Evolutionary conservation across 1,140 invertebrate species (phyloP), one percentile per base, ranked within the genome.

Genomic region (Gonioctena quinquepunctata): DNA sequence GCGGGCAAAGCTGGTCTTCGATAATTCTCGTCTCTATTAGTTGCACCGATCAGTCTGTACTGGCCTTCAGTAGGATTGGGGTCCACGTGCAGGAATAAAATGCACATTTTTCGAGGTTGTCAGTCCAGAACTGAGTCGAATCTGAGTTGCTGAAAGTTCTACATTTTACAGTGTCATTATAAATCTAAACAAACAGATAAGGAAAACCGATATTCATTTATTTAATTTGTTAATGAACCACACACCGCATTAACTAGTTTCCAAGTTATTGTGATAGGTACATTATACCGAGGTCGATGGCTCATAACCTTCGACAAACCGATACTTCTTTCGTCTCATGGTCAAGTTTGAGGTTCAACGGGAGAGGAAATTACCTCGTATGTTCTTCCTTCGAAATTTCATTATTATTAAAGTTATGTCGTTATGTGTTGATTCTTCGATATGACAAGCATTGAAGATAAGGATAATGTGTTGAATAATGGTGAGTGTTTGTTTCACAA

Each of bases 21-120:
- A 77, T 89, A 93, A 78, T 83, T 88, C 83, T 96, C 93, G 86
- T 96, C 94, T 68, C 93, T 85, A 82, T 95, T 95, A 42, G 89
- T 88, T 1, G 89, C 90, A 49, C 95, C 71, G 69, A 95, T 90
- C 5, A 94, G 82, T 78, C 89, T 88, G 78, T 90, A 94, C 50
- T 87, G 87, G 72, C 86, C 83, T 2, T 77, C 71, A 25, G 68
- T 61, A n/a, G 88, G 84, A 23, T 81, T 78, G 3, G 88, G 83
- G 70, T 83, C 83, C 1, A 87, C 84, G 77, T 89, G 86, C 68
- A 93, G 86, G 81, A 95, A 93, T 68, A 94, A 84, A 62, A 95
- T 92, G 78, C 94, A 95, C 93, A 95, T 95, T 18, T 75, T 69
- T n/a, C n/a, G 2, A 57, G 21, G 16, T 42, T 13, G 1, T 42